Percentiles rank a stretch among this genome's conserved stretches.
Evolutionary conservation across 2,888 invertebrate species (phyloP).

Genomic region (Colostygia pectinataria): DNA sequence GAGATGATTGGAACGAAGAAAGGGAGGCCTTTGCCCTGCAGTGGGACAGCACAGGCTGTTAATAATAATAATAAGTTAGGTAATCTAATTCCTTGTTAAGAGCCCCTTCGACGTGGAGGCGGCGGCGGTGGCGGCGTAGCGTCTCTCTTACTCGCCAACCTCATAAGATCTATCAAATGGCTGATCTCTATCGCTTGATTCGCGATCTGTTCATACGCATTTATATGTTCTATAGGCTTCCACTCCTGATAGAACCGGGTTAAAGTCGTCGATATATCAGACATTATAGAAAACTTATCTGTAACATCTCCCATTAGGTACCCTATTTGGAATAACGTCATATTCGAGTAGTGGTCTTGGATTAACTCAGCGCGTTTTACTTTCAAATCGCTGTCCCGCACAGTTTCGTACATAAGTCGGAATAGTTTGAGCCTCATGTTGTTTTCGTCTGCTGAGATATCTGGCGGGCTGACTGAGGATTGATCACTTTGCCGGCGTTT

Average conservation of each 20-base stretch:
- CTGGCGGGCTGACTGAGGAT: too few species aligned
- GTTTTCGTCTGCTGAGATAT: slow-evolving; percentile 43
- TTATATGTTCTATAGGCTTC: slow-evolving; percentile 71
- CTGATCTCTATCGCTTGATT: slow-evolving; percentile 62
- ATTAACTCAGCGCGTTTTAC: slow-evolving; percentile 59
- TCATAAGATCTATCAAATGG: slow-evolving; percentile 55
- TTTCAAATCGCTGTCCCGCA: slow-evolving; percentile 61
- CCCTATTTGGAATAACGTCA: slow-evolving; percentile 53
- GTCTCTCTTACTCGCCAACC: background rate
- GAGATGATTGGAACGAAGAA: too few species aligned
- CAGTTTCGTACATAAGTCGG: slow-evolving; percentile 65
- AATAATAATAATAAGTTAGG: too few species aligned
- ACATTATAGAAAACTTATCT: slow-evolving; percentile 56
- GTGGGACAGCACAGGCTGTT: too few species aligned
- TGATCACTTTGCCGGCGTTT: too few species aligned
- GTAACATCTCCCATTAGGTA: slow-evolving; percentile 59
- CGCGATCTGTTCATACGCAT: slow-evolving; percentile 67
- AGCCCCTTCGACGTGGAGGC: too few species aligned
- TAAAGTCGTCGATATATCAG: slow-evolving; percentile 52
- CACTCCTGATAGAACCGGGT: slow-evolving; percentile 50
- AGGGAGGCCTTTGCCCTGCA: too few species aligned
- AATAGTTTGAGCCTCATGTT: slow-evolving; percentile 65
- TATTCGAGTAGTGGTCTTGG: slow-evolving; percentile 51
- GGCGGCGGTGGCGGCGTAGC: too few species aligned
- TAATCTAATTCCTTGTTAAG: too few species aligned